Percentiles rank a stretch among this genome's conserved stretches.
These are phyloP conservation scores for Nomada ferruginata DNA, from an alignment of 2,888 invertebrate species.

Conservation along the genomic window DNA sequence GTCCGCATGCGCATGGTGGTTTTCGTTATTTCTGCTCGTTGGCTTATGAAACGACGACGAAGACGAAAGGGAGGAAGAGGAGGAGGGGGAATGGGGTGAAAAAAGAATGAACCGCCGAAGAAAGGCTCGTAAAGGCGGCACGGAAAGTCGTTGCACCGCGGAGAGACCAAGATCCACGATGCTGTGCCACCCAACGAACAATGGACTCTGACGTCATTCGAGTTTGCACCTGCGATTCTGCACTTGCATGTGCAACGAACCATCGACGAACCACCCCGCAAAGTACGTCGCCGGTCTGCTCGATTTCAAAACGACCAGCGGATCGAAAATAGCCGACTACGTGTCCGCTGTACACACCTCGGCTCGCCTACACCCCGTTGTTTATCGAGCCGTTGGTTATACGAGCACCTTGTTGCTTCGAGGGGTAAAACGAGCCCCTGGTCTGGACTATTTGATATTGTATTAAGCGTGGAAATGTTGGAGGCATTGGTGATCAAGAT, in stretches of 20 bases:
- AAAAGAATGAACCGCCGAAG: slow-evolving; percentile 57
- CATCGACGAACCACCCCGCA: slow-evolving; percentile 29
- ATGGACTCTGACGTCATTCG: slow-evolving; percentile 70
- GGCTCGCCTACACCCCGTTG: slow-evolving; percentile 5
- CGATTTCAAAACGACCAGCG: slow-evolving; percentile 25
- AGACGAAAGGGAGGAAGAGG: not conserved
- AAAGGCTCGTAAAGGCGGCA: slow-evolving; percentile 73
- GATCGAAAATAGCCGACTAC: slow-evolving; percentile 21
- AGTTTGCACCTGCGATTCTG: slow-evolving; percentile 63
- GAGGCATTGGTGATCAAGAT: no score
- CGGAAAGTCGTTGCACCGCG: slow-evolving; percentile 53
- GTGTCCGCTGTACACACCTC: not conserved
- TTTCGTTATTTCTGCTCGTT: not conserved
- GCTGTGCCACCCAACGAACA: slow-evolving; percentile 59
- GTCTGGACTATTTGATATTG: no score
- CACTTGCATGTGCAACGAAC: slow-evolving; percentile 42
- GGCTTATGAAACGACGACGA: not conserved
- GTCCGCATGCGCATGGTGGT: no score
- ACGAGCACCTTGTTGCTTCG: slow-evolving; percentile 7
- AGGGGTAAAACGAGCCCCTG: not conserved
- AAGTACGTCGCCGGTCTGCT: not conserved
- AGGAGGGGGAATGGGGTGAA: slow-evolving; percentile 5
- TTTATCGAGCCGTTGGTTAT: slow-evolving; percentile 27
- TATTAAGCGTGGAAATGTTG: no score
- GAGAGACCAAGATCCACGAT: slow-evolving; percentile 38